These are phyloP conservation scores for Cetonia aurata DNA, from an alignment of 2,888 invertebrate genomes.

Conservation along the genomic window DNA sequence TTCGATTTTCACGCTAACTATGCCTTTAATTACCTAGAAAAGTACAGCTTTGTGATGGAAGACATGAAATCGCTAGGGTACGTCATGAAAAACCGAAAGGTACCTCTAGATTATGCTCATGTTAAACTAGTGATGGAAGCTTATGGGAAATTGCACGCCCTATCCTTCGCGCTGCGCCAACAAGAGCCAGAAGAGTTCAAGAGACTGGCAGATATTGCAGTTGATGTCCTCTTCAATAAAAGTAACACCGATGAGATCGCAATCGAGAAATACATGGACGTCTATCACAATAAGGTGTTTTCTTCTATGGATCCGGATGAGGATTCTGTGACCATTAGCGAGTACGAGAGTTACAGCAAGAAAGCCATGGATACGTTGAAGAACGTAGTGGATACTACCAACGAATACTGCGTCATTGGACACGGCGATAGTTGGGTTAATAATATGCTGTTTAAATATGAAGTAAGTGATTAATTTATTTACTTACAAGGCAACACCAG, in stretches of 20 bases:
- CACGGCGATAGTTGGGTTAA: conserved; percentile 57
- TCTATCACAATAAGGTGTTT: conserved; percentile 40
- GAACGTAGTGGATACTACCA: conserved; percentile 15
- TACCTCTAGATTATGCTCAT: conserved; percentile 56
- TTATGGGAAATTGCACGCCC: conserved; percentile 57
- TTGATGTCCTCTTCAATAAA: conserved; percentile 48
- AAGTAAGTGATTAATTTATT: conserved; percentile 43
- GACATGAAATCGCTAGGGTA: conserved; percentile 55
- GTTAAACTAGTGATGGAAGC: conserved; percentile 54
- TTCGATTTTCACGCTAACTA: conserved; percentile 49
- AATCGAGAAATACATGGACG: conserved; percentile 4
- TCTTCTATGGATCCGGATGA: conserved; percentile 43
- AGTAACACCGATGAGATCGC: neutral
- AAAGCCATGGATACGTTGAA: conserved; percentile 46
- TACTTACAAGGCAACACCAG: too few relatives aligned
- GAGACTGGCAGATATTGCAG: conserved; percentile 46
- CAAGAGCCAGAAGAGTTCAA: conserved; percentile 52
- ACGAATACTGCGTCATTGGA: conserved; percentile 53
- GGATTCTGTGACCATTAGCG: conserved; percentile 44
- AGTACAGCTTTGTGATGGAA: conserved; percentile 53
- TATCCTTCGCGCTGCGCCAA: conserved; percentile 56
- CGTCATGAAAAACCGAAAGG: conserved; percentile 50
- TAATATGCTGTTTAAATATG: conserved; percentile 56
- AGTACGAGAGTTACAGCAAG: conserved; percentile 47
- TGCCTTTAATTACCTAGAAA: conserved; percentile 46